A percentile compares a stretch with the other conserved stretches of the same genome.
phyloP scores from a whole-genome alignment of 2,888 invertebrate genomes.

The Papilio protenor region DNA sequence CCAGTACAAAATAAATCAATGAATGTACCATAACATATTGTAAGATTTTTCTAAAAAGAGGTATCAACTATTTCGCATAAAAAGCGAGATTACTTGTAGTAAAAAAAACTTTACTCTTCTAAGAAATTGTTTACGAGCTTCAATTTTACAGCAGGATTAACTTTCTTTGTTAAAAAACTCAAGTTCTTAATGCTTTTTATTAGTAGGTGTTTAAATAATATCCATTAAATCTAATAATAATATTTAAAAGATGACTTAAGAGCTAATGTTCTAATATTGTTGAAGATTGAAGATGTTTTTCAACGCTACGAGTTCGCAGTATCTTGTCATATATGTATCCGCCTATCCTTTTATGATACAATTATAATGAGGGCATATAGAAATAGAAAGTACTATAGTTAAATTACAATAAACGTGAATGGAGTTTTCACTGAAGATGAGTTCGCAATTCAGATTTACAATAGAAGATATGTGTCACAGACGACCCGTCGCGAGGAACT shows the following conservation, averaged over 20 bases:
- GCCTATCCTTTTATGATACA: conserved; percentile 3
- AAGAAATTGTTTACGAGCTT: conserved; percentile 4
- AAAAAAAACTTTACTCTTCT: background rate
- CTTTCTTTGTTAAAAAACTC: background rate
- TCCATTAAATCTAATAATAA: background rate
- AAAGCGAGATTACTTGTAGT: background rate
- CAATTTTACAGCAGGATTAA: background rate
- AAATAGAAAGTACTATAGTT: conserved; percentile 32
- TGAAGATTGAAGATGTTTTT: background rate
- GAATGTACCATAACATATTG: background rate
- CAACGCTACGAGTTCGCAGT: background rate
- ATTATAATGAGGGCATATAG: conserved; percentile 2
- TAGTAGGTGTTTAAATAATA: background rate
- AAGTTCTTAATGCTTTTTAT: background rate
- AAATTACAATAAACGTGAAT: conserved; percentile 26
- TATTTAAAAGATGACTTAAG: background rate
- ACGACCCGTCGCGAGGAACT: conserved; percentile 57
- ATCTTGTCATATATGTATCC: conserved; percentile 1
- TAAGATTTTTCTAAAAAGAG: background rate
- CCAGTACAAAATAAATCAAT: background rate
- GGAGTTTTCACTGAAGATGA: conserved; percentile 72
- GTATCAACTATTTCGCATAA: background rate
- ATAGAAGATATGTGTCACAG: conserved; percentile 54
- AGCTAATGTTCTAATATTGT: background rate
- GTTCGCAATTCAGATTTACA: conserved; percentile 58